phyloP scores from a whole-genome alignment of 2,888 invertebrate genomes.

The Euplexia lucipara region DNA sequence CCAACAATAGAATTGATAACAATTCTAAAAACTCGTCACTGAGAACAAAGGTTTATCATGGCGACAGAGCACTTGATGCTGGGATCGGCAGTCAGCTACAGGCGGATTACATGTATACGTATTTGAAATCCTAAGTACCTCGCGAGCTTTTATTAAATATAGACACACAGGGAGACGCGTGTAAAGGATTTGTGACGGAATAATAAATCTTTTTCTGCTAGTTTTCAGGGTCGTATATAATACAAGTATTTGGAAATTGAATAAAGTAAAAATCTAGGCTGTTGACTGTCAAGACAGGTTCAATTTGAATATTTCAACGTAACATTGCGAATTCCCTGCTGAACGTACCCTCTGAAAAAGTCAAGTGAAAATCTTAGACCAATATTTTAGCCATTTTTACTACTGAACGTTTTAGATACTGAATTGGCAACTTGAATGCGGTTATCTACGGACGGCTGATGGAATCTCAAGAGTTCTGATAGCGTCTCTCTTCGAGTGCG shows the following conservation, averaged over 20 bases:
- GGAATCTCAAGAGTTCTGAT: background rate
- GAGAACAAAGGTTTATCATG: constrained; percentile 75
- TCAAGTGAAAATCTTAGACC: background rate
- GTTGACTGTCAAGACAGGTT: background rate
- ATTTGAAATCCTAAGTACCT: constrained; percentile 35
- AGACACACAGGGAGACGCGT: constrained; percentile 4
- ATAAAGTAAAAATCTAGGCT: constrained; percentile 9
- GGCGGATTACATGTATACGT: constrained; percentile 38
- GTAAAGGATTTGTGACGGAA: constrained; percentile 23
- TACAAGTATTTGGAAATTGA: background rate
- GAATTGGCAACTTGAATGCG: background rate
- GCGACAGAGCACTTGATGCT: constrained; percentile 69
- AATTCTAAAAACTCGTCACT: constrained; percentile 82
- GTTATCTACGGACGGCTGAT: constrained; percentile 9
- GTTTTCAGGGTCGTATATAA: constrained; percentile 6
- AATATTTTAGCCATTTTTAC: constrained; percentile 5
- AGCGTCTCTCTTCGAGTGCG: background rate
- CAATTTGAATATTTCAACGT: constrained; percentile 1
- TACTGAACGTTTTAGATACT: background rate
- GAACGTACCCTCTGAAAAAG: background rate
- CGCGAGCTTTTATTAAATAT: constrained; percentile 39
- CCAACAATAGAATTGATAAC: constrained; percentile 82
- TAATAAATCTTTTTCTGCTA: background rate
- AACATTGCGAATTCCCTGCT: background rate
- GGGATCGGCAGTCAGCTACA: constrained; percentile 58